phyloP scores from a whole-genome alignment of 2,888 invertebrate genomes.

The Bruchidius siliquastri region DNA sequence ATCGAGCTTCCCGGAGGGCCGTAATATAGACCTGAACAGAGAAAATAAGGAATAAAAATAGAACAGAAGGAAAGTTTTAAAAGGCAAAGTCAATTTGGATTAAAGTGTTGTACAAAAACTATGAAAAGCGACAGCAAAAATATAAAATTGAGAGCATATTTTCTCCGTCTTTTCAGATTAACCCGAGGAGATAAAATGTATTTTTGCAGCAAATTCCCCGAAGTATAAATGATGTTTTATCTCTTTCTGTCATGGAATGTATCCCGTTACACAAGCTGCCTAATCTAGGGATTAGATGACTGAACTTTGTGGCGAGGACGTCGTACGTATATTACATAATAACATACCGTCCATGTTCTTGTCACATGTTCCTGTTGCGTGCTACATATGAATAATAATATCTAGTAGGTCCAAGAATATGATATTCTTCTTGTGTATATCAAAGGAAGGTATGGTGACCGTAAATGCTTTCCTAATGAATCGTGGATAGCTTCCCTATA shows the following conservation, averaged over 20 bases:
- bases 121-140: not conserved
- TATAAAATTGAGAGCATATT: not conserved
- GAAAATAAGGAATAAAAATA: constrained; percentile 34
- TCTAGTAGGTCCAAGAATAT: no score
- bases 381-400: not conserved
- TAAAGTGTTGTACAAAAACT: constrained; percentile 27
- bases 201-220: not conserved
- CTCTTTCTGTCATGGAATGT: not conserved
- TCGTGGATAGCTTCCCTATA: no score
- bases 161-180: not conserved
- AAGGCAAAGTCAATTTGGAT: constrained; percentile 42
- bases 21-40: constrained; percentile 4
- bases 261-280: not conserved
- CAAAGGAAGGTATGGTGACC: no score
- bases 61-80: constrained; percentile 33
- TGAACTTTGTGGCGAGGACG: not conserved
- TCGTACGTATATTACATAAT: not conserved
- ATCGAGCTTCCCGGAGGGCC: not conserved
- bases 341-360: not conserved
- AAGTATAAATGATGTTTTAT: not conserved
- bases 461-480: no score
- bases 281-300: not conserved
- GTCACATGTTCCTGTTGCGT: not conserved
- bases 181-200: not conserved
- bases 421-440: no score